A percentile compares a stretch with the other conserved stretches of the same genome.
These are phyloP conservation scores for Thunnus maccoyii DNA, from an alignment of 2,113 vertebrate genomes.

Conservation along the genomic window DNA sequence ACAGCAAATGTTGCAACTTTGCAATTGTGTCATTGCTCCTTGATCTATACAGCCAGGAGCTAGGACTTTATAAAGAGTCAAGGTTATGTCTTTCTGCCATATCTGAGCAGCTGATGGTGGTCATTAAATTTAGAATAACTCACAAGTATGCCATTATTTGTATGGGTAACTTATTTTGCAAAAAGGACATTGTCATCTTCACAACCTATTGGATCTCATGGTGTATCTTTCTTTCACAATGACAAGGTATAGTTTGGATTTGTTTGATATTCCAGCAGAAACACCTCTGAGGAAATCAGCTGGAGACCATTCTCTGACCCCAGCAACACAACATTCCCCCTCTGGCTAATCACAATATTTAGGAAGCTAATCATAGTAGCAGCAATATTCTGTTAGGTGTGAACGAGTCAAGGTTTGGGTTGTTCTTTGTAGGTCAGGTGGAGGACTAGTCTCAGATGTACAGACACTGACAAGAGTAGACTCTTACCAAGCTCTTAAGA, in stretches of 20 bases:
- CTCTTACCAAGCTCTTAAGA: no score
- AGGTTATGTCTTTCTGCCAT: neutral
- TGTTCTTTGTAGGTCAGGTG: no score
- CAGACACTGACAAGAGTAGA: no score
- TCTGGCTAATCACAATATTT: neutral
- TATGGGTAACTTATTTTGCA: neutral
- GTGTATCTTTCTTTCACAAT: neutral
- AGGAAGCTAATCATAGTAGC: no score
- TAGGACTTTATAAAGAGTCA: neutral
- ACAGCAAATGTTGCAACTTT: constrained; percentile 21
- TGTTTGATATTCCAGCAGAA: neutral
- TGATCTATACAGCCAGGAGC: constrained; percentile 19
- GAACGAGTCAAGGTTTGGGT: neutral
- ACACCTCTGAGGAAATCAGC: neutral
- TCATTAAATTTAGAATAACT: neutral
- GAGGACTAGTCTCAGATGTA: no score
- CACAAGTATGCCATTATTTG: constrained; percentile 1
- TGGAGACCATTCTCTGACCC: neutral
- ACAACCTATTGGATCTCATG: constrained; percentile 2
- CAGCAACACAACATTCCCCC: neutral
- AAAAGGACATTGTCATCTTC: neutral
- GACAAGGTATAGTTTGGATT: constrained; percentile 18
- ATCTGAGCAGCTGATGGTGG: neutral
- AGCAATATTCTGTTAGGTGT: neutral
- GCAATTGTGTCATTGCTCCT: constrained; percentile 17